Base-by-base conservation (phyloP, 1,140 invertebrate species). In the Drosophila nebulosa region DNA sequence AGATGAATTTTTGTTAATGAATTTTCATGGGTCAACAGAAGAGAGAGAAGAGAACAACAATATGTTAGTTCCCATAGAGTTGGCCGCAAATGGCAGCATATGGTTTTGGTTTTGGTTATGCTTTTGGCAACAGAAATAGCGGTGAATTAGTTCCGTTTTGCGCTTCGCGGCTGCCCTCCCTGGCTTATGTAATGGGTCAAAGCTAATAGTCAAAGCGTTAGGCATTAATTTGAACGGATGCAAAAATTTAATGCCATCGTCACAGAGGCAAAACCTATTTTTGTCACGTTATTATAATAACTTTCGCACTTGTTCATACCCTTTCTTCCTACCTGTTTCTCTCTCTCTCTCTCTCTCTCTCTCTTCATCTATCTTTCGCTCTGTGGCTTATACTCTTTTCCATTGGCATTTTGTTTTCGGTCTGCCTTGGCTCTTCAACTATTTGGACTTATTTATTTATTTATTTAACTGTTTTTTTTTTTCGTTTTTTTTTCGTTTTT, bases 121-220 rank as follows among this genome's bases (percentile, higher is more conserved):
- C 32, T 35, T 39, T 36, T n/a, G 32, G 21, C n/a, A 22, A 22
- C 12, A 32, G 30, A 64, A 36, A 26, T 46, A 63, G 56, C 18
- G 18, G 57, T n/a, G n/a, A 32, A 80, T 84, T 86, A 86, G 80
- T 84, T 84, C 81, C 80, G 80, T 84, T 84, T 66, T 51, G 61
- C n/a, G 50, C 67, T 51, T 50, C 12, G 53, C 80, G 68, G 5
- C 39, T 16, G 14, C 30, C 30, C 2, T 2, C 10, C 10, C 39
- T 21, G 71, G 65, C 66, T 85, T 85, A 86, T 58, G 56, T 81
- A 85, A 85, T 73, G 64, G 78, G 81, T 73, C 78, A 78, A 74
- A 70, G 16, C 39, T 59, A 61, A 78, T 74, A 71, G 69, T 81
- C 12, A 32, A 52, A 30, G 30, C 46, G 60, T 70, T 74, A 64